Base-by-base conservation (phyloP, 2,888 invertebrate genomes). In the Melinaea marsaeus region DNA sequence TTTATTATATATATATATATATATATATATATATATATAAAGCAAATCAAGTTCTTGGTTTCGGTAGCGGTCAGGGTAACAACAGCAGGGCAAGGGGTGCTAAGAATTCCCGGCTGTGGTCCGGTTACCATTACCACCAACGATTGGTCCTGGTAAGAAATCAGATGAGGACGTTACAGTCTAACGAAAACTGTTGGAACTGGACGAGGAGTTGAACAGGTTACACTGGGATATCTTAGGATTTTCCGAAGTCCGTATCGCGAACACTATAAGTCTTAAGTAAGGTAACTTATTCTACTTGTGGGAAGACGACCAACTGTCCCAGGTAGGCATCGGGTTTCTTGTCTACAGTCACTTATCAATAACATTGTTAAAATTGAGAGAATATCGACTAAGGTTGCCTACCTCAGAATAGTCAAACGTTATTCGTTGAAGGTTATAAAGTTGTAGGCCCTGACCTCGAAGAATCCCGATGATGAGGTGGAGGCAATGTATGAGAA, bases 251-350 rank as follows among this genome's bases (percentile, higher is more conserved):
- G 45, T 45, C 45, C 6, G 13, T 32, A 65, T 66, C n/a, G 61
- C 65, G 68, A 68, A 69, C 61, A 63, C 63, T 58, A 64, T 66
- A 64, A 66, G 55, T 45, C 66, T 66, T 0, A 56, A 67, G 13
- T 64, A 64, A 55, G 65, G 61, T 33, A 61, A 71, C 54, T 46
- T 71, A 59, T 35, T 68, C 55, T 71, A 62, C 60, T 60, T 60
- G 57, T 63, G 69, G 62, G 68, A 71, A 64, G 61, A 68, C 55
- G 63, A 67, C 34, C 64, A 63, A 48, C 63, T 42, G 60, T 72
- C 68, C 60, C 67, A 69, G 33, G 65, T 65, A 64, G 69, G 64
- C 56, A 63, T 66, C 33, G 33, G 47, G 32, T 46, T 58, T 5
- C 4, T 58, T 33, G 58, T 58, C 47, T 33, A 45, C 32, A 58